Base-by-base conservation (phyloP, 2,797 vertebrate species). In the Rhinella marina region DNA sequence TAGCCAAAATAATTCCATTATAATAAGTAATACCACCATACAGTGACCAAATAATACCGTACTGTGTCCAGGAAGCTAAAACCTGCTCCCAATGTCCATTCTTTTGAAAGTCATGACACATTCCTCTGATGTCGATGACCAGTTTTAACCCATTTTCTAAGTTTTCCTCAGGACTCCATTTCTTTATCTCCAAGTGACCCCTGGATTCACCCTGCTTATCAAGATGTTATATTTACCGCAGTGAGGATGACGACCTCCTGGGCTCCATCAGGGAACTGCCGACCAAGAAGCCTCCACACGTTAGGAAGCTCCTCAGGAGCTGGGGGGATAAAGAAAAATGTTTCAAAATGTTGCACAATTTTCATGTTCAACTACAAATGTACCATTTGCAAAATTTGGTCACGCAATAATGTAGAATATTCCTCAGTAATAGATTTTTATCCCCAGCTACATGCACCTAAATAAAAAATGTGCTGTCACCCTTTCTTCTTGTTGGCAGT, bases 171-270 rank as follows among this genome's bases (percentile, higher is more conserved):
- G 57, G 57, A 62, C 59, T 16, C 59, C 66, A 27, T 68, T 29
- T 68, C 7, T 25, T 25, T 17, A 66, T 66, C 14, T 66, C 8
- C 64, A 23, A 13, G n/a, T 16, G 13, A 68, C 27, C 66, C 5
- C 66, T 29, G n/a, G 13, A 66, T 14, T 70, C 3, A 23, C 7
- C 21, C 23, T 62, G 12, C 27, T 66, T 25, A 25, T 27, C 10
- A 11, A 23, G 7, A 23, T 12, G 8, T 14, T 56, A 25, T n/a
- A 17, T 54, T 48, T 93, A 98, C 97, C 96, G 96, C 92, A 96
- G 97, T 96, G 77, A 97, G 91, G 88, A 97, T 92, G 0, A 92
- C 96, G 88, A 97, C 93, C 57, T 87, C 91, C 88, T 6, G 92
- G 85, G 84, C 90, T 81, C 92, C 82, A 0, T 92, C 50, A 0